Evolutionary conservation across 1,140 invertebrate genomes (phyloP), one percentile per base, ranked within the genome.

Genomic region (Eupeodes corollae): DNA sequence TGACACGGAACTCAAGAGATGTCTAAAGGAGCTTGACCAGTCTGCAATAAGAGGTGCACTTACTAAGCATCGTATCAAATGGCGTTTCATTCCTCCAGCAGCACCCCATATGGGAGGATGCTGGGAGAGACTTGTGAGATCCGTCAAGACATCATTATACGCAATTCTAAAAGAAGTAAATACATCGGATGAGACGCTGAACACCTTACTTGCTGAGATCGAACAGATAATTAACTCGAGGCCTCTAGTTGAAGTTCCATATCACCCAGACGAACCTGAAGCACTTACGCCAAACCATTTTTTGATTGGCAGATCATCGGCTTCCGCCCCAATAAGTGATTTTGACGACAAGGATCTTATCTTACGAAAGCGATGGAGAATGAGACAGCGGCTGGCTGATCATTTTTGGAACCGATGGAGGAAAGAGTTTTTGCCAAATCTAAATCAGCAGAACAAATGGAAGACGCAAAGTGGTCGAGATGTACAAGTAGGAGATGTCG

Each of bases 201-300:
- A 13, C 6, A 52, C 54, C 3, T 11, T 52, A n/a, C 35, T 56
- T 33, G 42, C 47, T 8, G 56, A 57, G 42, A 49, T 44, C 1
- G 54, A 56, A 42, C 39, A 52, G 32, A 41, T 47, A 10, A 49
- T 56, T 14, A 57, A 56, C 47, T 14, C 30, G 2, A 31, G 58
- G 13, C 52, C 53, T 31, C 41, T 58, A 5, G 52, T 49, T 3
- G 52, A 56, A 16, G 56, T 60, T 11, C 52, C 39, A 41, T 47
- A 49, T 9, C 48, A 66, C 41, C 56, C 58, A 3, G 44, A 46
- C 16, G 57, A 65, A 19, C 40, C 49, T 2, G 45, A 52, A 6
- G 50, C 54, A 13, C 45, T 61, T 6, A 64, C 59, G 2, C 61
- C 61, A 9, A 46, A 46, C 16, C 56, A 59, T 48, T 55, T 61